A percentile compares a stretch with the other conserved stretches of the same genome.
phyloP scores from a whole-genome alignment of 2,888 invertebrate species.

The Diarsia mendica region DNA sequence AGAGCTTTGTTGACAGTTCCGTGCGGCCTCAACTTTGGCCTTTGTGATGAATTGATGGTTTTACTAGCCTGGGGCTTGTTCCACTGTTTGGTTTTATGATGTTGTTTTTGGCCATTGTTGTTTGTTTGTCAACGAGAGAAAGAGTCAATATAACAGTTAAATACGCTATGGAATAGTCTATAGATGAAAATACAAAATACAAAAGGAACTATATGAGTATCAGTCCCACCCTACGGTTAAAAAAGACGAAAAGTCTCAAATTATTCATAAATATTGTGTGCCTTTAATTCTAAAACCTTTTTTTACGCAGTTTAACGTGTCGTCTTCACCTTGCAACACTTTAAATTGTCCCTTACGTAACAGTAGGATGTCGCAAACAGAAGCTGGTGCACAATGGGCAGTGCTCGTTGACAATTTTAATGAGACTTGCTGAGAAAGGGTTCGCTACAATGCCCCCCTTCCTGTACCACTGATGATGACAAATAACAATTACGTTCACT shows the following conservation, averaged over 20 bases:
- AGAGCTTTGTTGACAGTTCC: constrained; percentile 31
- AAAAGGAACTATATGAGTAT: background rate
- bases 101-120: background rate
- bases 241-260: background rate
- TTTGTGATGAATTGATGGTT: constrained; percentile 31
- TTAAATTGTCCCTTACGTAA: constrained; percentile 62
- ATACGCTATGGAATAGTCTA: background rate
- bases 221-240: background rate
- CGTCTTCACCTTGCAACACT: constrained; percentile 49
- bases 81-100: constrained; percentile 17
- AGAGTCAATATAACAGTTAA: background rate
- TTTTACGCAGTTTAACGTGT: constrained; percentile 18
- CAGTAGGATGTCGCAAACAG: constrained; percentile 65
- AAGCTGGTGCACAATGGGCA: constrained; percentile 56
- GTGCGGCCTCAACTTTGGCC: constrained; percentile 15
- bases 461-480: constrained; percentile 55
- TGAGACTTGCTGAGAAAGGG: constrained; percentile 62
- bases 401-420: constrained; percentile 65
- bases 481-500: constrained; percentile 45
- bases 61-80: constrained; percentile 2
- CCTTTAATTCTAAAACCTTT: constrained; percentile 10
- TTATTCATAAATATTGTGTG: background rate
- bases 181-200: constrained; percentile 15
- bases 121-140: background rate
- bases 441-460: constrained; percentile 61